Percentiles rank a stretch among this genome's conserved stretches.
phyloP scores from a whole-genome alignment of 1,140 invertebrate genomes.

The Tetranychus cinnabarinus region DNA sequence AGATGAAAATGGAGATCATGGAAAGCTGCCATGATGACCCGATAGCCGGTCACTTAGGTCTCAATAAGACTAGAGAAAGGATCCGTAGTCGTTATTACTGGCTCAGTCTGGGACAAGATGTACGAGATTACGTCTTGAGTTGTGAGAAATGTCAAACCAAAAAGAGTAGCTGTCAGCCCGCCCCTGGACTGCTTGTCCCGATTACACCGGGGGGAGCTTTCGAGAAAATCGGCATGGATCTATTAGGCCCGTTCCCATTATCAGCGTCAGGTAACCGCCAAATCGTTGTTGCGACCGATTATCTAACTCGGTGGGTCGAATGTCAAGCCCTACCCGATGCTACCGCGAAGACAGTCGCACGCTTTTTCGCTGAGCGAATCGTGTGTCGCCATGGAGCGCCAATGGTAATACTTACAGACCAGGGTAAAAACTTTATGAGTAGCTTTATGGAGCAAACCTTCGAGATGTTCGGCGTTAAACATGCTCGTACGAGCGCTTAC shows the following conservation, averaged over 20 bases:
- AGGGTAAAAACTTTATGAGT: neutral
- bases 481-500: constrained; percentile 9
- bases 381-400: constrained; percentile 18
- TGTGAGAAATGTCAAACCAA: constrained; percentile 12
- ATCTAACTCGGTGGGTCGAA: constrained; percentile 15
- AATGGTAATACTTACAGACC: constrained; percentile 14
- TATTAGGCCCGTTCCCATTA: neutral
- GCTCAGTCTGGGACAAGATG: constrained; percentile 4
- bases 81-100: constrained; percentile 12
- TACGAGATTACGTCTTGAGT: constrained; percentile 5
- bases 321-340: constrained; percentile 9
- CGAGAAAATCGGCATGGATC: neutral
- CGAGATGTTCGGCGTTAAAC: constrained; percentile 5
- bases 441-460: neutral
- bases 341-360: neutral
- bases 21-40: neutral
- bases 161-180: constrained; percentile 1
- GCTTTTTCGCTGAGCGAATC: constrained; percentile 17
- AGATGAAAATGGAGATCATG: too few species aligned
- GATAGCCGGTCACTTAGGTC: constrained; percentile 10
- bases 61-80: constrained; percentile 7
- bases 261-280: constrained; percentile 12
- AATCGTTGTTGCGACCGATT: constrained; percentile 15
- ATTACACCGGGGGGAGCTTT: neutral
- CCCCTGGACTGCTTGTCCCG: constrained; percentile 1